These are phyloP conservation scores for Cyclargus thomasi DNA, from an alignment of 1,140 invertebrate species.

Conservation along the genomic window DNA sequence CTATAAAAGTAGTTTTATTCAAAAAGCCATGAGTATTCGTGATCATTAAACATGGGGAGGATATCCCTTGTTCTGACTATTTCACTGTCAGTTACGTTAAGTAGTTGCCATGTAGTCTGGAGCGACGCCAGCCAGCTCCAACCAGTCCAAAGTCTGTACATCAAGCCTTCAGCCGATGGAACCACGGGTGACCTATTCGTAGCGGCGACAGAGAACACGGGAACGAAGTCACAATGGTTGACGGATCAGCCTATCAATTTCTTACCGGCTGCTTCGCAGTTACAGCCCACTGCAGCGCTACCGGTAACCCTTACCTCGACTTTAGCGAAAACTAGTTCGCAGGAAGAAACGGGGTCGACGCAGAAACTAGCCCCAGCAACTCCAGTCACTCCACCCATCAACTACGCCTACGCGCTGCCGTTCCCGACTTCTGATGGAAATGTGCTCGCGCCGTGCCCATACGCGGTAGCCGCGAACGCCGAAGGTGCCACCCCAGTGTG, in stretches of 20 bases:
- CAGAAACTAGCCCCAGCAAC: conserved; percentile 45
- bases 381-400: conserved; percentile 32
- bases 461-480: conserved; percentile 27
- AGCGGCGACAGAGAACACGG: conserved; percentile 59
- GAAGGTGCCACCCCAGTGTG: neutral
- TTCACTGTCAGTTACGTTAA: conserved; percentile 16
- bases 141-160: conserved; percentile 56
- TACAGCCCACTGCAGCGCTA: conserved; percentile 25
- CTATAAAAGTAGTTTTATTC: conserved; percentile 4
- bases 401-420: conserved; percentile 47
- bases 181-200: conserved; percentile 63
- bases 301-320: conserved; percentile 35
- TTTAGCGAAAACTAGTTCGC: conserved; percentile 28
- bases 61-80: conserved; percentile 4
- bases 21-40: conserved; percentile 3
- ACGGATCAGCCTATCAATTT: conserved; percentile 58
- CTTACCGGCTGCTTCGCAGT: conserved; percentile 36
- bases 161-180: conserved; percentile 57
- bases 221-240: conserved; percentile 54
- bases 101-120: conserved; percentile 33
- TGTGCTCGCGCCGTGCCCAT: conserved; percentile 34
- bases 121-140: conserved; percentile 37
- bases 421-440: conserved; percentile 31
- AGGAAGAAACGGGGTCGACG: conserved; percentile 37
- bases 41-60: conserved; percentile 5